Conservation (phyloP, 1,140 invertebrate genomes). For the Atta cephalotes region DNA sequence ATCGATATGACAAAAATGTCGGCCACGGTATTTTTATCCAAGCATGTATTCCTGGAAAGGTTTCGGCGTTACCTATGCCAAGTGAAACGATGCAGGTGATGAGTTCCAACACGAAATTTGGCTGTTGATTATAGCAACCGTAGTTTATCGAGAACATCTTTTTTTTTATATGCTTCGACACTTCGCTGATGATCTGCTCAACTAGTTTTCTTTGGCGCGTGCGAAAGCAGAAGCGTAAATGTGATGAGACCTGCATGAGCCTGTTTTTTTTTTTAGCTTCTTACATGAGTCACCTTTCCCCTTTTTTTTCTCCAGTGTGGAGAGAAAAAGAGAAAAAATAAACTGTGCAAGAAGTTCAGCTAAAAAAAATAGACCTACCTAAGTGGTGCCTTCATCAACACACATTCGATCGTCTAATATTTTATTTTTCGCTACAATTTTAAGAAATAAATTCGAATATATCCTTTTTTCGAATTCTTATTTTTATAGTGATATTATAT, state of each 20-base stretch:
- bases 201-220: slow-evolving; percentile 33
- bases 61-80: slow-evolving; percentile 20
- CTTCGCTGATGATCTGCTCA: slow-evolving; percentile 13
- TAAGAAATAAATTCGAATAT: not conserved
- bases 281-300: no score
- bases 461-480: not conserved
- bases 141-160: slow-evolving; percentile 3
- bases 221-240: slow-evolving; percentile 1
- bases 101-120: slow-evolving; percentile 1
- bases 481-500: not conserved
- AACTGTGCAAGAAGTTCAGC: no score
- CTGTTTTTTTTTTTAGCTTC: no score
- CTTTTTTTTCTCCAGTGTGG: no score
- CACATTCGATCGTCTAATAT: slow-evolving; percentile 6
- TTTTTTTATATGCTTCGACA: not conserved
- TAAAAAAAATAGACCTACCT: no score
- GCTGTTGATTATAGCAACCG: not conserved
- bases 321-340: no score
- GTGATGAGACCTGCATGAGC: not conserved
- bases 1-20: slow-evolving; percentile 39
- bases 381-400: not conserved
- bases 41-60: not conserved
- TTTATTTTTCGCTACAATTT: not conserved
- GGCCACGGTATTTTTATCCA: not conserved
- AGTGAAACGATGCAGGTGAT: slow-evolving; percentile 6